A percentile compares a stretch with the other conserved stretches of the same genome.
These are phyloP conservation scores for Spheniscus mendiculus DNA, from an alignment of 2,113 vertebrate genomes.

Conservation along the genomic window DNA sequence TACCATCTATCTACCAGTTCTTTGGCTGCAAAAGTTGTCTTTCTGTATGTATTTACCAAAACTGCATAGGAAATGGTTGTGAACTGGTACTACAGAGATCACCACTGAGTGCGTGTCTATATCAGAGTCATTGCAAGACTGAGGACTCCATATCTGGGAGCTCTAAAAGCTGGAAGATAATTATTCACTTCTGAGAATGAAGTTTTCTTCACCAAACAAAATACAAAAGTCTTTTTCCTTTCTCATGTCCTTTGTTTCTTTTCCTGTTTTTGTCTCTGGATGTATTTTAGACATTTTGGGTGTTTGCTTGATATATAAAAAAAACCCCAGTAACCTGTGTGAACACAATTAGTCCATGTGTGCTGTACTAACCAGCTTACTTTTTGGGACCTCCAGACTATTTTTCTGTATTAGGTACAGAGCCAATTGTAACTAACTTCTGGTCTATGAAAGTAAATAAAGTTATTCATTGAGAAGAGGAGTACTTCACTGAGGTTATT, in stretches of 20 bases:
- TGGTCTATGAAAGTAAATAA: background rate
- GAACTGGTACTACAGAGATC: background rate
- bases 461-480: background rate
- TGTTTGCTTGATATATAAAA: background rate
- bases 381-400: background rate
- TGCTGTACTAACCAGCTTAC: fast-evolving
- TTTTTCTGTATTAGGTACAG: background rate
- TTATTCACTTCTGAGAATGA: background rate
- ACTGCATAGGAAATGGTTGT: background rate
- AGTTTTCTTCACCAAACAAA: background rate
- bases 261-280: background rate
- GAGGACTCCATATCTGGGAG: background rate
- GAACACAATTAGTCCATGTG: background rate
- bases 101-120: background rate
- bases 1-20: background rate
- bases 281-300: background rate
- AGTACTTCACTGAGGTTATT: background rate
- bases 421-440: background rate
- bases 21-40: background rate
- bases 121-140: background rate
- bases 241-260: background rate
- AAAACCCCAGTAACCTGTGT: background rate
- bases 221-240: background rate
- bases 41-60: background rate
- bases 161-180: background rate